Conservation (phyloP, 2,797 vertebrate species). For the Basileuterus tristriatus region DNA sequence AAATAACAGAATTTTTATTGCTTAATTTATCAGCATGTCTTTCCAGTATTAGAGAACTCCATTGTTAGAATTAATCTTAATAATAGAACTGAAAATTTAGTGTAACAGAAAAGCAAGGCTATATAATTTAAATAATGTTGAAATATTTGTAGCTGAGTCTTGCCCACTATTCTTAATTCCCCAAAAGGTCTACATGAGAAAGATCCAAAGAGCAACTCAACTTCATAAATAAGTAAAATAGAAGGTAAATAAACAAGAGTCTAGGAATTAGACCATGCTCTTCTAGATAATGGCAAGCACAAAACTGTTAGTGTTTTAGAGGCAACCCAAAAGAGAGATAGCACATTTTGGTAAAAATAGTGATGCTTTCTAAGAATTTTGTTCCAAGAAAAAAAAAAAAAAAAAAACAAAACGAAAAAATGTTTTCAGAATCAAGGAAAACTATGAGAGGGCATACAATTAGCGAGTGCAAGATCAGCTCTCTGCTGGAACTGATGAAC, state of each 20-base stretch:
- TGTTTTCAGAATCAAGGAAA: neutral
- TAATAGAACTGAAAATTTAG: neutral
- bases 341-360: neutral
- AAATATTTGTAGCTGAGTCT: neutral
- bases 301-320: neutral
- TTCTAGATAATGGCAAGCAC: neutral
- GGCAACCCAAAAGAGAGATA: neutral
- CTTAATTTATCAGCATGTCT: neutral
- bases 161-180: rapidly evolving
- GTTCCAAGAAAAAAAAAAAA: neutral
- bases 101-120: neutral
- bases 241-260: neutral
- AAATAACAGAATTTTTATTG: neutral
- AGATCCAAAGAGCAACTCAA: neutral
- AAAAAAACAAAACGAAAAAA: neutral
- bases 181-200: neutral
- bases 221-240: neutral
- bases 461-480: neutral
- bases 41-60: neutral
- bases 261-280: neutral
- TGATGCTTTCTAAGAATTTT: neutral
- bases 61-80: neutral
- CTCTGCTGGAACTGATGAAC: neutral
- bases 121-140: neutral
- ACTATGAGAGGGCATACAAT: neutral